These are phyloP conservation scores for Apistogramma diplotaenia DNA, from an alignment of 2,113 vertebrate species.

Conservation along the genomic window DNA sequence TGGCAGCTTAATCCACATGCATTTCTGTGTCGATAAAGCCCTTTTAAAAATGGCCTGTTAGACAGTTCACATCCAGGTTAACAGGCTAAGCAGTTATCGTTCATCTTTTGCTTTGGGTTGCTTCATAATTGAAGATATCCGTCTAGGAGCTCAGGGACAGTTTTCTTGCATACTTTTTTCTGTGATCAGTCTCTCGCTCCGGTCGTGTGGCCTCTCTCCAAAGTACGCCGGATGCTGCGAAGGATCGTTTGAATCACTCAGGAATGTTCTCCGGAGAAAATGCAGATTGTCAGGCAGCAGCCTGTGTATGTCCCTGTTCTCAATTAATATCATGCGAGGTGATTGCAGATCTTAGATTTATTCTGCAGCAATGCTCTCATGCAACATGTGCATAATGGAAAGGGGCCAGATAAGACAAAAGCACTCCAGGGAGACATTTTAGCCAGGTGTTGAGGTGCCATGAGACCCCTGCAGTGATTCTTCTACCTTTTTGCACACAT, in stretches of 20 bases:
- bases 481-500: conserved; percentile 31
- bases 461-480: conserved; percentile 44
- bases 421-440: conserved; percentile 23
- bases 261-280: conserved; percentile 62
- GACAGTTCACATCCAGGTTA: conserved; percentile 42
- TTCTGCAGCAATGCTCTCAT: conserved; percentile 26
- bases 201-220: conserved; percentile 61
- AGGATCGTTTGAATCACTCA: conserved; percentile 57
- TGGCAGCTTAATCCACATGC: conserved; percentile 13
- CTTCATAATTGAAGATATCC: conserved; percentile 47
- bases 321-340: conserved; percentile 64
- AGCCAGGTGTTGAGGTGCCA: conserved; percentile 53
- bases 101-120: conserved; percentile 4
- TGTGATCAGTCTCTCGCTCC: conserved; percentile 32
- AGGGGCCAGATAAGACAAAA: conserved; percentile 22
- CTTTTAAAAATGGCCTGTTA: neutral
- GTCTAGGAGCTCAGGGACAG: conserved; percentile 2
- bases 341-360: conserved; percentile 59
- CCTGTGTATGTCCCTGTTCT: conserved; percentile 63
- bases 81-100: conserved; percentile 1
- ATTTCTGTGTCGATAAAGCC: conserved; percentile 9
- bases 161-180: conserved; percentile 31
- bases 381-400: conserved; percentile 29
- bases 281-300: conserved; percentile 47
- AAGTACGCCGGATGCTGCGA: conserved; percentile 46